phyloP scores from a whole-genome alignment of 1,140 invertebrate species.

The Gryon sp. region DNA sequence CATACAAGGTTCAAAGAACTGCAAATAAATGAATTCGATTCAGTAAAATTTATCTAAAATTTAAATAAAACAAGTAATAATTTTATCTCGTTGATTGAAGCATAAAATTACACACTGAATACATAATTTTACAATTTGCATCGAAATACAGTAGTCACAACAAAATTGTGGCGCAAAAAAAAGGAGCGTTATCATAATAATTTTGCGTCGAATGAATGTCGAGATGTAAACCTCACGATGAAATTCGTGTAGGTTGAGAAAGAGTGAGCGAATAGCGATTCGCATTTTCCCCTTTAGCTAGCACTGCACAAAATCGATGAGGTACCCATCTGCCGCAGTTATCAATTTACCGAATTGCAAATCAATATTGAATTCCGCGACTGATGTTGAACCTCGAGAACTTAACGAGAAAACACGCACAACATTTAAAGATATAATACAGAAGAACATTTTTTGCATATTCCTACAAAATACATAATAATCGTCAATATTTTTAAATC shows the following conservation, averaged over 20 bases:
- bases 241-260: constrained; percentile 31
- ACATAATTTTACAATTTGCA: too few species aligned
- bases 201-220: constrained; percentile 16
- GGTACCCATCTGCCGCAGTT: constrained; percentile 72
- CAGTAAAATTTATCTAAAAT: too few species aligned
- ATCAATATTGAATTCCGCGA: constrained; percentile 71
- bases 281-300: constrained; percentile 41
- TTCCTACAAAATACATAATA: too few species aligned
- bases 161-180: background rate
- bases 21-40: too few species aligned
- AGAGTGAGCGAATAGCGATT: constrained; percentile 46
- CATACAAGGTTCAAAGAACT: too few species aligned
- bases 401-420: constrained; percentile 41
- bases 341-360: constrained; percentile 78
- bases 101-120: too few species aligned
- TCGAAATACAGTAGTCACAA: background rate
- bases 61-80: too few species aligned
- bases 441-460: constrained; percentile 53
- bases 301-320: constrained; percentile 55
- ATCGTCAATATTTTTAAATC: too few species aligned
- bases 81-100: too few species aligned
- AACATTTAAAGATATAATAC: constrained; percentile 40
- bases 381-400: constrained; percentile 39
- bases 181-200: constrained; percentile 16
- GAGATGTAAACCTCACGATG: constrained; percentile 14